Percentiles rank a stretch among this genome's conserved stretches.
These are phyloP conservation scores for Onychostruthus taczanowskii DNA, from an alignment of 2,113 vertebrate species.

Conservation along the genomic window DNA sequence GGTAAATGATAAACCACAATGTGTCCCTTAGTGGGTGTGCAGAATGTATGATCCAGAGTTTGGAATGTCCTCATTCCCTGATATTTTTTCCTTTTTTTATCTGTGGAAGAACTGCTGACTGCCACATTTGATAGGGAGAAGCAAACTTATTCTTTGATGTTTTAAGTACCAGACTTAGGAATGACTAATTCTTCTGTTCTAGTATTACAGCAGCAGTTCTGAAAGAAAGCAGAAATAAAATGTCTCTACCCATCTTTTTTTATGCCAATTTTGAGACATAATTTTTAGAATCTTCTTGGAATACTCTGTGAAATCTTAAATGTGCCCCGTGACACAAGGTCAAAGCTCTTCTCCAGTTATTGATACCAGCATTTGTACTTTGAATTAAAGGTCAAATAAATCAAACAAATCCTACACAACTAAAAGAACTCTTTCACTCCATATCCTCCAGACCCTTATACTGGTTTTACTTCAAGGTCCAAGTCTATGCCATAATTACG, in stretches of 20 bases:
- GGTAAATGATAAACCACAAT: not conserved
- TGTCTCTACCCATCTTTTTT: not conserved
- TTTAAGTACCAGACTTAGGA: not conserved
- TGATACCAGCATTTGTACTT: not conserved
- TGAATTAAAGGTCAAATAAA: not conserved
- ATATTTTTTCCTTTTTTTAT: not conserved
- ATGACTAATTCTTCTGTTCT: not conserved
- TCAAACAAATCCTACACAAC: not conserved
- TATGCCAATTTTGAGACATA: not conserved
- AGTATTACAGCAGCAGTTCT: not conserved
- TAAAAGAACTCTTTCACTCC: not conserved
- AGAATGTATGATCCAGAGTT: not conserved
- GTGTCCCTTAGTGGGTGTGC: not conserved
- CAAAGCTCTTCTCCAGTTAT: not conserved
- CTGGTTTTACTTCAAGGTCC: not conserved
- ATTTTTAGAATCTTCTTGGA: not conserved
- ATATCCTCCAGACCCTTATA: not conserved
- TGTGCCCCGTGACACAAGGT: not conserved
- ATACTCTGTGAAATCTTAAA: not conserved
- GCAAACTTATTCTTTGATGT: not conserved
- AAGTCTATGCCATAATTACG: not conserved
- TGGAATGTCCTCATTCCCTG: not conserved
- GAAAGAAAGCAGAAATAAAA: not conserved
- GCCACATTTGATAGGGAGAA: not conserved
- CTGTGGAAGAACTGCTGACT: not conserved